phyloP scores from a whole-genome alignment of 1,140 invertebrate species.

The Pseudobourletiella spinata region DNA sequence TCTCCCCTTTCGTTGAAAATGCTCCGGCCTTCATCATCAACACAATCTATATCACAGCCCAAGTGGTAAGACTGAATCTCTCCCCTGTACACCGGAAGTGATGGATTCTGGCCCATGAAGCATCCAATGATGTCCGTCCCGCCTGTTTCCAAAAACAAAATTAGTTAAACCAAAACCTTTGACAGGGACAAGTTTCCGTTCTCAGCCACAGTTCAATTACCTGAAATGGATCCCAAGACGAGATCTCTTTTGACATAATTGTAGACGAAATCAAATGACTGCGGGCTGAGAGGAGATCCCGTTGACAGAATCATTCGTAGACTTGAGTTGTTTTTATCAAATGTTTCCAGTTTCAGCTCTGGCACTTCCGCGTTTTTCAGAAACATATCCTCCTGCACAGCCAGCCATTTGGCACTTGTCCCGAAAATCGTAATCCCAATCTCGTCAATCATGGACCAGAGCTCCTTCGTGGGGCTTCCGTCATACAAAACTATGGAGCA shows the following conservation, averaged over 20 bases:
- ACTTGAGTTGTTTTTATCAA: slow-evolving; percentile 43
- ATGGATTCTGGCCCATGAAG: slow-evolving; percentile 50
- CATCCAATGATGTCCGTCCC: slow-evolving; percentile 54
- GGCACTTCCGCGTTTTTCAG: slow-evolving; percentile 12
- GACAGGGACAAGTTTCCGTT: no score
- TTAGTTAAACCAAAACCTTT: neutral
- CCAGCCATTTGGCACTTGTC: slow-evolving; percentile 51
- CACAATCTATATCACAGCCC: slow-evolving; percentile 47
- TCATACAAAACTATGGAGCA: slow-evolving; percentile 52
- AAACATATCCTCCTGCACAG: slow-evolving; percentile 45
- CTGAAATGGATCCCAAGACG: slow-evolving; percentile 50
- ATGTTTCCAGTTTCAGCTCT: slow-evolving; percentile 24
- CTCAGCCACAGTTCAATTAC: slow-evolving; percentile 33
- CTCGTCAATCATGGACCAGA: slow-evolving; percentile 51
- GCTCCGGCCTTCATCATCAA: slow-evolving; percentile 39
- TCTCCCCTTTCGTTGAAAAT: slow-evolving; percentile 49
- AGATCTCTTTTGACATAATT: slow-evolving; percentile 48
- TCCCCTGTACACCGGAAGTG: slow-evolving; percentile 47
- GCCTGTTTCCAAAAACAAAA: slow-evolving; percentile 39
- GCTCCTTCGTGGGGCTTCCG: slow-evolving; percentile 48
- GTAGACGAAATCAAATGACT: slow-evolving; percentile 51
- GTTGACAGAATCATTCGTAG: slow-evolving; percentile 50
- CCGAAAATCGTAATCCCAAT: slow-evolving; percentile 49
- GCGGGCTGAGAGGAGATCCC: slow-evolving; percentile 50
- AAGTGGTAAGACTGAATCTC: slow-evolving; percentile 49